Evolutionary conservation across 2,113 vertebrate genomes (phyloP), one percentile per base, ranked within the genome.

Genomic region (Perca schrenkii): DNA sequence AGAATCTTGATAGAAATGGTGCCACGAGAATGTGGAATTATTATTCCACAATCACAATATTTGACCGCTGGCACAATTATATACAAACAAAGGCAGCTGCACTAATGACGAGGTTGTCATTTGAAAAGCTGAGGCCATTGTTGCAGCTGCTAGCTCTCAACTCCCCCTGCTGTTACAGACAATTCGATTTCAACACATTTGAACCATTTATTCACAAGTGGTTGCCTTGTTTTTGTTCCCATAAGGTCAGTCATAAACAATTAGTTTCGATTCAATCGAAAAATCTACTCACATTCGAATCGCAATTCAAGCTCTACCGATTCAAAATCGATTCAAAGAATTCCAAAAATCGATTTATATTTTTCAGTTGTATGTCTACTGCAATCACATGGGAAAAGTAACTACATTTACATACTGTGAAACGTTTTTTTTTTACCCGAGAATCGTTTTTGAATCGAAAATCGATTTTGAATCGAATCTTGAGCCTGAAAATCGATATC

Each of bases 41-140:
- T 79, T 70, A 86, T 75, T 74, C 49, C 67, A 70, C 69, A 47
- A 77, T 79, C 58, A 77, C 74, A 87, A 56, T 34, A 73, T 78
- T 69, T 77, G 64, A 84, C 78, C 31, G n/a, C 62, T 70, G 72
- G 72, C 54, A 73, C 64, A 57, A 72, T 81, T n/a, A 49, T 25
- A 12, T 8, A 19, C 79, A 85, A 85, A 86, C 75, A 81, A 79
- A 77, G 31, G 50, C 66, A 13, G 70, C 52, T 13, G 17, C 72
- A 12, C 40, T 77, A 77, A 82, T 77, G 72, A 72, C 78, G 47
- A 77, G 34, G 52, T 21, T 64, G 77, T 70, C 63, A 74, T 56
- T 67, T 66, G 12, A 52, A 84, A 80, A 57, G 65, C 80, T 43
- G 57, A 60, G 28, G 79, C 15, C 60, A 77, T 25, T 74, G 57